Conservation (phyloP, 1,140 invertebrate genomes). For the Aphis craccivora region DNA sequence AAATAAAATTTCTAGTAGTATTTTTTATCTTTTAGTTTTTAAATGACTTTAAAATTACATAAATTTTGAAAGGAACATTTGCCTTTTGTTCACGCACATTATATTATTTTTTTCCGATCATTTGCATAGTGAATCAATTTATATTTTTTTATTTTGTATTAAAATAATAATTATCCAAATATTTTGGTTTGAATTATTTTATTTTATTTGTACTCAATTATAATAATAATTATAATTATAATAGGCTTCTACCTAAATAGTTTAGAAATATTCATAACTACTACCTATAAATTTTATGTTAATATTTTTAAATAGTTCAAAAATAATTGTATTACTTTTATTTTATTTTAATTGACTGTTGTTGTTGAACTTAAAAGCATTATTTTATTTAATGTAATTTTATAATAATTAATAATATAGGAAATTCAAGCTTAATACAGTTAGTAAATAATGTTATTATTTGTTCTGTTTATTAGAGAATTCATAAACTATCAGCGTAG, state of each 20-base stretch:
- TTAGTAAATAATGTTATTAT: neutral
- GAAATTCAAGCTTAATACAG: neutral
- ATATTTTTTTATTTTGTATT: neutral
- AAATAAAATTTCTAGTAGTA: neutral
- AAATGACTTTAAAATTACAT: conserved; percentile 8
- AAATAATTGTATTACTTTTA: too few species aligned
- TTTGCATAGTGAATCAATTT: neutral
- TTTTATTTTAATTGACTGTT: too few species aligned
- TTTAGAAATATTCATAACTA: neutral
- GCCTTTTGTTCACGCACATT: neutral
- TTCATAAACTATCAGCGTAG: neutral
- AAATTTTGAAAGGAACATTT: conserved; percentile 10
- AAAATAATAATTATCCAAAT: neutral
- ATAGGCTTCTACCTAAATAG: neutral
- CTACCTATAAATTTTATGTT: too few species aligned
- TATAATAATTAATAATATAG: neutral
- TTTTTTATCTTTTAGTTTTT: neutral
- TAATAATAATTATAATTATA: too few species aligned
- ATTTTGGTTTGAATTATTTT: neutral
- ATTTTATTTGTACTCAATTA: neutral
- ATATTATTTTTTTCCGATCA: neutral
- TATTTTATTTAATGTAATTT: neutral
- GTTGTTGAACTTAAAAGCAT: neutral
- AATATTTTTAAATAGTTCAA: too few species aligned
- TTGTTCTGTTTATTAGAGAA: too few species aligned